phyloP scores from a whole-genome alignment of 2,113 vertebrate species.

The Tetrax tetrax region DNA sequence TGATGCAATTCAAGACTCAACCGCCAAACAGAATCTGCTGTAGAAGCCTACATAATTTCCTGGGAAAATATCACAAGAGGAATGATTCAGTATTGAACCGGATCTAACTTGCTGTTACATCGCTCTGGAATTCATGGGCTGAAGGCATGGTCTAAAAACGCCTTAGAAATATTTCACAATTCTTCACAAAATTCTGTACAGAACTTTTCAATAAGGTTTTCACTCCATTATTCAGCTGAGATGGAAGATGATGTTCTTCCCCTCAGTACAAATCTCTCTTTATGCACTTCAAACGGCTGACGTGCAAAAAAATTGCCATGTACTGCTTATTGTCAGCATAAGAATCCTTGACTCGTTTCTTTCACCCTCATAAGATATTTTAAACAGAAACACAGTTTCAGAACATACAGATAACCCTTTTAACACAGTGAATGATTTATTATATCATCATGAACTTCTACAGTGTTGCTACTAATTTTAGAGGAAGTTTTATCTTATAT shows the following conservation, averaged over 20 bases:
- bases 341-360: neutral
- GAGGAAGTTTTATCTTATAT: neutral
- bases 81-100: fast-evolving
- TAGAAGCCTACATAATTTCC: neutral
- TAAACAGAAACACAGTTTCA: neutral
- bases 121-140: neutral
- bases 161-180: neutral
- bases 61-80: neutral
- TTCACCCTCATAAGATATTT: neutral
- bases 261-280: neutral
- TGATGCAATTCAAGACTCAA: neutral
- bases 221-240: neutral
- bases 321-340: neutral
- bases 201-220: neutral
- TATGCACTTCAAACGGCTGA: neutral
- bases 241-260: neutral
- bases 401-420: neutral
- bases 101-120: neutral
- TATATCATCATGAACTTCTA: neutral
- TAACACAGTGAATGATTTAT: neutral
- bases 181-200: neutral
- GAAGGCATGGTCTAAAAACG: neutral
- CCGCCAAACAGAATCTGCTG: neutral
- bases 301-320: neutral
- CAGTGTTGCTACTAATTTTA: neutral